These are phyloP conservation scores for Diarsia mendica DNA, from an alignment of 2,888 invertebrate genomes.

Conservation along the genomic window DNA sequence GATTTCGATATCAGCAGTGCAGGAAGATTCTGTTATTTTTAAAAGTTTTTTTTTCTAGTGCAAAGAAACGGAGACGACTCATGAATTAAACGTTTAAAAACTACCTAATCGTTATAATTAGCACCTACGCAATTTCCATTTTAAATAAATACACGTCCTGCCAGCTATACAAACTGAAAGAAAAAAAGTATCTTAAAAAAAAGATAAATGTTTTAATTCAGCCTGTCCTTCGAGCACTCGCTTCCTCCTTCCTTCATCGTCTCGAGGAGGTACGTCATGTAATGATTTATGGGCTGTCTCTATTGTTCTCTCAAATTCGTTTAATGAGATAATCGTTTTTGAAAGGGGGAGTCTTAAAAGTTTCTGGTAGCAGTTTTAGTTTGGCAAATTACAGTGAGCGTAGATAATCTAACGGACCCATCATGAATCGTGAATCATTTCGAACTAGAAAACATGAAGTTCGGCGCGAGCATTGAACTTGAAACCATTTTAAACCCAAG, in stretches of 20 bases:
- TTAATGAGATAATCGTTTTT: slow-evolving; percentile 39
- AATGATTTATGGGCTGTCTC: slow-evolving; percentile 59
- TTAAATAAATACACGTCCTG: slow-evolving; percentile 29
- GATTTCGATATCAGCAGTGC: neutral
- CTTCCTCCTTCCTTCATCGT: slow-evolving; percentile 64
- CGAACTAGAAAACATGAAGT: too few relatives aligned
- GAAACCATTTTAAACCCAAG: neutral
- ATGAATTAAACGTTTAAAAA: neutral
- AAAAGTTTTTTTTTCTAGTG: too few relatives aligned
- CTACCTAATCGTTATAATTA: neutral
- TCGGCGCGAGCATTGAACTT: neutral
- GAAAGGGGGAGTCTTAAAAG: neutral
- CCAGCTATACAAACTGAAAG: neutral
- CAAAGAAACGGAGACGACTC: neutral
- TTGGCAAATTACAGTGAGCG: neutral
- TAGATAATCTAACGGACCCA: neutral
- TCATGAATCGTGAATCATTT: neutral
- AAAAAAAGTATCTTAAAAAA: slow-evolving; percentile 15
- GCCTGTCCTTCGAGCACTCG: slow-evolving; percentile 47
- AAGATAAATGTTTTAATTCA: slow-evolving; percentile 42
- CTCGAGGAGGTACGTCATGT: slow-evolving; percentile 48
- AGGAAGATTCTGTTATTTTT: neutral
- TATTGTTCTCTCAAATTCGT: slow-evolving; percentile 51
- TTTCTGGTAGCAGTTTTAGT: neutral
- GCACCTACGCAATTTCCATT: slow-evolving; percentile 13